Evolutionary conservation across 2,888 invertebrate species (phyloP).

Genomic region (Andrena praecox): DNA sequence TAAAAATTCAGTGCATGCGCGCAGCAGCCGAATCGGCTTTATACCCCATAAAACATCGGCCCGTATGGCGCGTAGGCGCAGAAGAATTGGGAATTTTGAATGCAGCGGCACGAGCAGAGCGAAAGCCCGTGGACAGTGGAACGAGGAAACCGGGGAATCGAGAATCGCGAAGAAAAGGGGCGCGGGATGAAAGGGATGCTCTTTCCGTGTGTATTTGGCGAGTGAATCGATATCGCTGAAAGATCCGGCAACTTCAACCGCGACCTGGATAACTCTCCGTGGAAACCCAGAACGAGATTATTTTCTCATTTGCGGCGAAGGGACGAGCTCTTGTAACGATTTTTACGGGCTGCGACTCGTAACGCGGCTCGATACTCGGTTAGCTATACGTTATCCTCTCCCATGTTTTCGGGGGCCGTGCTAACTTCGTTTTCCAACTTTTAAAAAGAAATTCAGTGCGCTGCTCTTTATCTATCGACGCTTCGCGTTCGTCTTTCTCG

Average conservation of each 20-base stretch:
- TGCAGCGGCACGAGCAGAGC: background rate
- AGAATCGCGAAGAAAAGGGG: background rate
- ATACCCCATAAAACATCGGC: slow-evolving; percentile 48
- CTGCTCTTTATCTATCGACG: background rate
- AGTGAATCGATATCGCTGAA: slow-evolving; percentile 76
- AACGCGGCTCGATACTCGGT: slow-evolving; percentile 44
- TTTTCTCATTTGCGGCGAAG: slow-evolving; percentile 54
- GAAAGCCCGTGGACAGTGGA: slow-evolving; percentile 1
- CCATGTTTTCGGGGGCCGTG: background rate
- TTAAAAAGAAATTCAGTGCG: slow-evolving; percentile 3
- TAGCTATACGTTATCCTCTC: slow-evolving; percentile 9
- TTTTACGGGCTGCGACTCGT: slow-evolving; percentile 27
- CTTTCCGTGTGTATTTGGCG: slow-evolving; percentile 21
- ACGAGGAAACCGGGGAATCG: background rate
- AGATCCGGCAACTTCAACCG: slow-evolving; percentile 75
- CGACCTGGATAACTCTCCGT: slow-evolving; percentile 55
- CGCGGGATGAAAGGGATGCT: slow-evolving; percentile 3
- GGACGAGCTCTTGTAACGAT: slow-evolving; percentile 38
- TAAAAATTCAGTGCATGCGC: slow-evolving; percentile 51
- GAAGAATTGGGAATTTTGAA: background rate
- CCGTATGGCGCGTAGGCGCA: background rate
- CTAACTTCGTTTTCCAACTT: slow-evolving; percentile 19
- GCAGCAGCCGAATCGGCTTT: slow-evolving; percentile 35
- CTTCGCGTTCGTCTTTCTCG: background rate
- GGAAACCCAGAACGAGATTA: slow-evolving; percentile 51